Percentiles rank a stretch among this genome's conserved stretches.
Evolutionary conservation across 2,797 vertebrate genomes (phyloP).

Genomic region (Danio jaintianensis): DNA sequence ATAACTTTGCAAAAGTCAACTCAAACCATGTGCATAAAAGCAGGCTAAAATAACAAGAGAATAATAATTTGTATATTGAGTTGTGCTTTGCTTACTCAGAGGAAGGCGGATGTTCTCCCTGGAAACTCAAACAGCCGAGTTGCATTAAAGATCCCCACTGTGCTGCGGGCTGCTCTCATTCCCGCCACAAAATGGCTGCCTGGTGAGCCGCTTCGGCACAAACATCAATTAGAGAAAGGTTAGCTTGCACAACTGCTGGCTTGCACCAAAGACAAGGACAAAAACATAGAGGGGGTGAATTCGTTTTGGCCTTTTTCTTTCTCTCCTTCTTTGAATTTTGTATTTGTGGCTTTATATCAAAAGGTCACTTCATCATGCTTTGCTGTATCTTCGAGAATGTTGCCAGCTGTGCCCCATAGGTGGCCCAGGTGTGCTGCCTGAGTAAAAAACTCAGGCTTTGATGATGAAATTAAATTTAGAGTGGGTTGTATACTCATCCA

Average conservation of each 20-base stretch:
- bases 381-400: conserved; percentile 36
- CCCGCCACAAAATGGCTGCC: conserved; percentile 71
- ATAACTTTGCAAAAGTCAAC: conserved; percentile 9
- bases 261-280: conserved; percentile 60
- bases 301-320: conserved; percentile 65
- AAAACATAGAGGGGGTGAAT: conserved; percentile 57
- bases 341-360: conserved; percentile 61
- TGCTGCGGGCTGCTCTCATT: conserved; percentile 63
- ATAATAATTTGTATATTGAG: conserved; percentile 28
- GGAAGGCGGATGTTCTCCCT: conserved; percentile 21
- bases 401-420: conserved; percentile 27
- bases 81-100: conserved; percentile 28
- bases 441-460: conserved; percentile 25
- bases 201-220: conserved; percentile 68
- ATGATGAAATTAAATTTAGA: conserved; percentile 24
- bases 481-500: background rate
- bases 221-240: conserved; percentile 84
- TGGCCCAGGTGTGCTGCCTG: background rate
- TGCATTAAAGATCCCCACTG: conserved; percentile 70
- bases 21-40: conserved; percentile 7
- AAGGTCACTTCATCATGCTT: conserved; percentile 67
- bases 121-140: conserved; percentile 68
- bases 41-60: background rate
- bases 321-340: conserved; percentile 55
- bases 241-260: conserved; percentile 76